Percentiles rank a stretch among this genome's conserved stretches.
phyloP scores from a whole-genome alignment of 2,113 vertebrate genomes.

The Zosterops lateralis region DNA sequence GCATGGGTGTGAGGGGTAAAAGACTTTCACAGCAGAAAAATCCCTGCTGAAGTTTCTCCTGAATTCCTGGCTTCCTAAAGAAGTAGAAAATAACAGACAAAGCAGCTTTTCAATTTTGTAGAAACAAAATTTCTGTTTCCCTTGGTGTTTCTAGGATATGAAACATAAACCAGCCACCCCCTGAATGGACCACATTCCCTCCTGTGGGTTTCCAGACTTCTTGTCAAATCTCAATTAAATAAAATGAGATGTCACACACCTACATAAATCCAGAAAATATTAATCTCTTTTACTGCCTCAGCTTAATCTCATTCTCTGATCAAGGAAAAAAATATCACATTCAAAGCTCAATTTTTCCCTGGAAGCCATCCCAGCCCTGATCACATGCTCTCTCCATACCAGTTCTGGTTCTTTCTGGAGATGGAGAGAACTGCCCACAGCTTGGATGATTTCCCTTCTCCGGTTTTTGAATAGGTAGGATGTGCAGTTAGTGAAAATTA shows the following conservation, averaged over 20 bases:
- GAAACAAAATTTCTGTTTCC: not conserved
- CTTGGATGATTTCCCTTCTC: not conserved
- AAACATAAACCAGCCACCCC: not conserved
- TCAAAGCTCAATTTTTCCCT: not conserved
- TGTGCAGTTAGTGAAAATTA: not conserved
- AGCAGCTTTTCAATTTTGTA: not conserved
- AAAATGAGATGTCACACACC: not conserved
- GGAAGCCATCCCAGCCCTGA: not conserved
- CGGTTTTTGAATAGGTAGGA: fast-evolving
- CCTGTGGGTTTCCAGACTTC: not conserved
- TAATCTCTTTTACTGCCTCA: not conserved
- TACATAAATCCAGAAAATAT: not conserved
- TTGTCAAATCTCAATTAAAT: not conserved
- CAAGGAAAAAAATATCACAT: not conserved
- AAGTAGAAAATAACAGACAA: not conserved
- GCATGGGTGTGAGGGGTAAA: not conserved
- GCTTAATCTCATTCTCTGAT: not conserved
- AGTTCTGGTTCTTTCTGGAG: not conserved
- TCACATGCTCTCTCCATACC: not conserved
- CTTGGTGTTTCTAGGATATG: not conserved
- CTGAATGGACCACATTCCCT: not conserved
- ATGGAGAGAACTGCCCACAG: not conserved
- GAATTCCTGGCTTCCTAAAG: not conserved
- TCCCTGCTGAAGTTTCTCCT: not conserved
- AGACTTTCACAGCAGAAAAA: not conserved